A percentile compares a stretch with the other conserved stretches of the same genome.
These are phyloP conservation scores for Drosophila triauraria DNA, from an alignment of 1,140 invertebrate species.

Conservation along the genomic window DNA sequence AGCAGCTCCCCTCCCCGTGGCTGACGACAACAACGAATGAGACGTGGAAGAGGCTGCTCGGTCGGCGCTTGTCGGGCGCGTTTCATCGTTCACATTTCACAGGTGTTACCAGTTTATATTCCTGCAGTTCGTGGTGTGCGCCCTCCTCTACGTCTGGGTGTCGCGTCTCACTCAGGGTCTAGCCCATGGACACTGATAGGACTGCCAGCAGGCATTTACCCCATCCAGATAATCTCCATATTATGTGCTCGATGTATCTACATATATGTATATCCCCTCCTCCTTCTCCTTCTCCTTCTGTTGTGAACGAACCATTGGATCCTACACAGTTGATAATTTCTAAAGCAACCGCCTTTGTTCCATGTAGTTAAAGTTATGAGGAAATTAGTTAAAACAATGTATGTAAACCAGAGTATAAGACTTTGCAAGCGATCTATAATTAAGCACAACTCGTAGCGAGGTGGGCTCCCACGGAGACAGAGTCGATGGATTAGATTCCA, in stretches of 20 bases:
- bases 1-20: slow-evolving; percentile 26
- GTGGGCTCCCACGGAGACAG: not conserved
- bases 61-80: slow-evolving; percentile 82
- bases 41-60: slow-evolving; percentile 79
- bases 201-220: slow-evolving; percentile 72
- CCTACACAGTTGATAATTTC: slow-evolving; percentile 14
- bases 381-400: slow-evolving; percentile 40
- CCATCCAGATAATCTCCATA: slow-evolving; percentile 65
- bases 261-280: slow-evolving; percentile 7
- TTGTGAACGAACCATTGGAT: slow-evolving; percentile 9
- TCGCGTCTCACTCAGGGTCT: slow-evolving; percentile 41
- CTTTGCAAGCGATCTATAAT: slow-evolving; percentile 49
- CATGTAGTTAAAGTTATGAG: slow-evolving; percentile 38
- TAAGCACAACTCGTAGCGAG: slow-evolving; percentile 9
- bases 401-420: slow-evolving; percentile 59
- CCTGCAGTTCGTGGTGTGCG: slow-evolving; percentile 72
- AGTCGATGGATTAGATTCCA: slow-evolving; percentile 22
- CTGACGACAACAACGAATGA: slow-evolving; percentile 76
- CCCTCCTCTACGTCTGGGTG: slow-evolving; percentile 67
- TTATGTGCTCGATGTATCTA: slow-evolving; percentile 39
- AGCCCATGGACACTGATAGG: slow-evolving; percentile 7
- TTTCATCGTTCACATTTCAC: slow-evolving; percentile 73
- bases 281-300: not conserved
- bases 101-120: slow-evolving; percentile 79
- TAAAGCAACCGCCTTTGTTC: slow-evolving; percentile 27